A percentile compares a stretch with the other conserved stretches of the same genome.
Conservation (phyloP, 2,888 invertebrate genomes). For the Yponomeuta malinellus region DNA sequence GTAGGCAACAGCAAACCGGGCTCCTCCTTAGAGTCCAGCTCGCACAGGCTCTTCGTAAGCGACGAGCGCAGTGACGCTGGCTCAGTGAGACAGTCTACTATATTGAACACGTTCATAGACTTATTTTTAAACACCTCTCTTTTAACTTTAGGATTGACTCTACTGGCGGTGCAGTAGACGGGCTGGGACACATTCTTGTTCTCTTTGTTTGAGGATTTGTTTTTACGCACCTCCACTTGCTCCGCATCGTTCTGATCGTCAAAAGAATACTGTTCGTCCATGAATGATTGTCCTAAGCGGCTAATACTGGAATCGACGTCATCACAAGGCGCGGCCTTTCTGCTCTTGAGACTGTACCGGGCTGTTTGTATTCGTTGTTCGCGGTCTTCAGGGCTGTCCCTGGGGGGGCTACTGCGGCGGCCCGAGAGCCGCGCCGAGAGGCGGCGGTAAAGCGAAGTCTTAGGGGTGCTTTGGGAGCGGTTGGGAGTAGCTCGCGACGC, state of each 20-base stretch:
- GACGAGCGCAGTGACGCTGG: constrained; percentile 64
- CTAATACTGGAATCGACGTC: constrained; percentile 52
- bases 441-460: constrained; percentile 66
- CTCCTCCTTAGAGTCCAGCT: constrained; percentile 62
- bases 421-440: constrained; percentile 67
- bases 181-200: constrained; percentile 50
- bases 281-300: constrained; percentile 50
- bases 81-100: constrained; percentile 64
- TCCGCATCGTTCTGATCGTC: constrained; percentile 25
- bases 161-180: constrained; percentile 40
- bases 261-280: constrained; percentile 39
- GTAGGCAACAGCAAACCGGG: constrained; percentile 51
- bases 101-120: constrained; percentile 66
- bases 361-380: constrained; percentile 52
- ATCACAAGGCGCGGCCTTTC: constrained; percentile 33
- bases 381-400: constrained; percentile 31
- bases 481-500: constrained; percentile 55
- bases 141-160: constrained; percentile 52
- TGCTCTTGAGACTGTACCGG: constrained; percentile 48
- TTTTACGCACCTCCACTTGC: constrained; percentile 42
- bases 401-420: constrained; percentile 43
- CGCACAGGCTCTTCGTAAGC: constrained; percentile 64
- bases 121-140: constrained; percentile 70
- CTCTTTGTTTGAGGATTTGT: constrained; percentile 55
- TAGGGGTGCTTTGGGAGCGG: constrained; percentile 64